Base-by-base conservation (phyloP, 1,140 invertebrate genomes). In the Ostrea denselamellosa region DNA sequence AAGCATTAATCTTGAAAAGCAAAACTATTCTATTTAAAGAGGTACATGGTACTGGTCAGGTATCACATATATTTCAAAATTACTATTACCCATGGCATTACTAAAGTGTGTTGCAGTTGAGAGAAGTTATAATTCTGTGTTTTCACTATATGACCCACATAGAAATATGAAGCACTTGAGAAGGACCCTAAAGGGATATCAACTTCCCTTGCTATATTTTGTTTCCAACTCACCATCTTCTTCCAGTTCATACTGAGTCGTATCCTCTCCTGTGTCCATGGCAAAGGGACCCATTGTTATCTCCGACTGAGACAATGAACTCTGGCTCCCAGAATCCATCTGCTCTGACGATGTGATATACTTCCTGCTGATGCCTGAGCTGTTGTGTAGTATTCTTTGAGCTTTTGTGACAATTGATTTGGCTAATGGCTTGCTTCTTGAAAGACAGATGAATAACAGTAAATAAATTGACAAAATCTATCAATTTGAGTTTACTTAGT, bases 321-420 rank as follows among this genome's bases (percentile, higher is more conserved):
- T 54, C 28, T 83, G 82, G 12, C 82, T 83, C 19, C 52, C 52
- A 52, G 82, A 83, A 51, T 83, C 82, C 82, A 83, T 83, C 44
- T 53, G 44, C 3, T 53, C 82, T 17, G 22, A 19, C 0, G 82
- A 19, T 19, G 82, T 44, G 25, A 77, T 28, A 8, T 22, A 25
- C 52, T 83, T 83, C 82, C 82, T 52, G n/a, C 19, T 52, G 82
- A 83, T 53, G 44, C 82, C 82, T 54, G 82, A 17, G 22, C 34
- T 88, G 28, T 71, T 53, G 54, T 65, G 56, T 34, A 65, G 71
- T 68, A 82, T 52, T 17, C 86, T 65, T 22, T 56, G 68, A 86
- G 85, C 65, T 71, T 68, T 86, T 8, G 62, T 86, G 12, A 86
- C 58, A 62, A 86, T 86, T n/a, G 58, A 71, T 71, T 86, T 77